These are phyloP conservation scores for Theonella swinhoei DNA, from an alignment of 37 sponge, comb jelly and placozoan genomes.

Conservation along the genomic window DNA sequence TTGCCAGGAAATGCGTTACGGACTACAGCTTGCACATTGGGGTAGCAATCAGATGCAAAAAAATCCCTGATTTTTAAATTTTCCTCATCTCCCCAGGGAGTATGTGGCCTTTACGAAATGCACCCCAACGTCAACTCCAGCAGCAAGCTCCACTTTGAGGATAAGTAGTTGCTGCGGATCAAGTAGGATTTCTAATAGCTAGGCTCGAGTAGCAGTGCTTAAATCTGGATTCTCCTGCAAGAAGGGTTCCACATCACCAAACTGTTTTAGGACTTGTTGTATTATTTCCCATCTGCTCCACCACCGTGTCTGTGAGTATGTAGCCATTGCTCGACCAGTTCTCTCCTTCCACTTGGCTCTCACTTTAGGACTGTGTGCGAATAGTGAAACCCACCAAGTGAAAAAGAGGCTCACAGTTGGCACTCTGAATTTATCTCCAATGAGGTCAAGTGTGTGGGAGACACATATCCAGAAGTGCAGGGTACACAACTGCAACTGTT, in stretches of 20 bases:
- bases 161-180: not conserved
- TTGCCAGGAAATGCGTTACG: not conserved
- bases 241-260: constrained; percentile 12
- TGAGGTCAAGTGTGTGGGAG: constrained; percentile 16
- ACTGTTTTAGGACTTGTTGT: not conserved
- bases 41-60: constrained; percentile 16
- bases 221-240: constrained; percentile 2
- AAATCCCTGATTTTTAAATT: not conserved
- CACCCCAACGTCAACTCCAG: not conserved
- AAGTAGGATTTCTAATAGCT: not conserved
- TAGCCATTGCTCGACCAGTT: constrained; percentile 6
- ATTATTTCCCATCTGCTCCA: constrained; percentile 20
- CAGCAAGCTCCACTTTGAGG: constrained; percentile 5
- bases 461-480: constrained; percentile 6
- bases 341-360: not conserved
- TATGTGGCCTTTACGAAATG: constrained; percentile 6
- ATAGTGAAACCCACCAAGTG: not conserved
- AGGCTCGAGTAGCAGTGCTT: not conserved
- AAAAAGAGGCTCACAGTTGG: not conserved
- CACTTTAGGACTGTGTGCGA: not conserved
- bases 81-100: not conserved
- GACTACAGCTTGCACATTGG: constrained; percentile 38
- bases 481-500: constrained; percentile 16
- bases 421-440: constrained; percentile 1
- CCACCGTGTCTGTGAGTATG: constrained; percentile 6